phyloP scores from a whole-genome alignment of 2,797 vertebrate genomes.

The Spatula versicolor region DNA sequence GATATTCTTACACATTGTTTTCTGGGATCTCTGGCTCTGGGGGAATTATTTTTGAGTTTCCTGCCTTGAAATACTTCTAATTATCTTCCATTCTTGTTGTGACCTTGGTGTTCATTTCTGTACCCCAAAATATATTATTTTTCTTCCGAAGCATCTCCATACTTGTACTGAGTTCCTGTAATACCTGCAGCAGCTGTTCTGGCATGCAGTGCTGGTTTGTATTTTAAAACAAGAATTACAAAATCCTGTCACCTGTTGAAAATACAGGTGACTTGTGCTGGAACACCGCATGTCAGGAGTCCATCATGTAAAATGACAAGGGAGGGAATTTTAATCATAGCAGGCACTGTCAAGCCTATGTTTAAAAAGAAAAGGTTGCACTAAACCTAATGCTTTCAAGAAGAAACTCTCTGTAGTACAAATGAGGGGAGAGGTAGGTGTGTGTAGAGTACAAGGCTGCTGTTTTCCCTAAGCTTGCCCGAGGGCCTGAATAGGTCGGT shows the following conservation, averaged over 20 bases:
- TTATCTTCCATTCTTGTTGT: background rate
- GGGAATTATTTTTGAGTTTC: background rate
- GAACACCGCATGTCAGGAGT: background rate
- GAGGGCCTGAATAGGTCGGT: background rate
- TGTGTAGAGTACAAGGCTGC: fast-evolving
- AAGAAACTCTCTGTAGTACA: background rate
- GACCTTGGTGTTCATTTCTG: background rate
- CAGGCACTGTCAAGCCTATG: background rate
- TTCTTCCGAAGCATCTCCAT: background rate
- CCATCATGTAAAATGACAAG: background rate
- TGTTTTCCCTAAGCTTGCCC: background rate
- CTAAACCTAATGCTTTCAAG: background rate
- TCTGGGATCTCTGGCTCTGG: background rate
- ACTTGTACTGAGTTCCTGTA: background rate
- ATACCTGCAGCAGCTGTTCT: background rate
- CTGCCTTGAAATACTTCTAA: background rate
- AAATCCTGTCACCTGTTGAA: background rate
- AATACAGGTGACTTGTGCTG: background rate
- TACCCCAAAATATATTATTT: background rate
- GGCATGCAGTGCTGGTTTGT: background rate
- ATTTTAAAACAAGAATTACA: background rate
- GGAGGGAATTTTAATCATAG: background rate
- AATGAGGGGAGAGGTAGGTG: background rate
- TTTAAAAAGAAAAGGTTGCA: background rate
- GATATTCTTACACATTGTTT: background rate